Evolutionary conservation across 2,797 vertebrate species (phyloP).

Genomic region (Brotogeris chrysoptera): DNA sequence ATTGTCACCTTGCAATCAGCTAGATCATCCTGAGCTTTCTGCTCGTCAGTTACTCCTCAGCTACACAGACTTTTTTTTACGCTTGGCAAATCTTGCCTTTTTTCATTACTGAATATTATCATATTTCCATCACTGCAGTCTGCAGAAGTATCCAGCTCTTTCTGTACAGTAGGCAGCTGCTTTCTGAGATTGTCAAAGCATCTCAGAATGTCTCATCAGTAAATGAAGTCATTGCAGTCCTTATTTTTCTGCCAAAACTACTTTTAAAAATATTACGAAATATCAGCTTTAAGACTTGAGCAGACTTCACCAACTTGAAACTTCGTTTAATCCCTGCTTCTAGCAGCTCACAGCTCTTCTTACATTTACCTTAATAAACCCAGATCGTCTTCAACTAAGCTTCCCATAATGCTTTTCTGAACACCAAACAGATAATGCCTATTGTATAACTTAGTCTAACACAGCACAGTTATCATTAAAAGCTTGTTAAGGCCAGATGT

Average conservation of each 20-base stretch:
- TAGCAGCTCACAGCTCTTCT: not conserved
- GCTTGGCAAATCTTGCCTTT: not conserved
- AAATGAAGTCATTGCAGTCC: not conserved
- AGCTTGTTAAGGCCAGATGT: not conserved
- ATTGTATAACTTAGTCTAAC: not conserved
- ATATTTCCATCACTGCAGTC: not conserved
- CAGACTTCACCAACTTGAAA: not conserved
- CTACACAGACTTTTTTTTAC: not conserved
- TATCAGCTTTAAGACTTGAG: not conserved
- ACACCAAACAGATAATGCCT: not conserved
- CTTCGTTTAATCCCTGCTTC: not conserved
- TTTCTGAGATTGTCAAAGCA: not conserved
- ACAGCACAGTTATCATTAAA: not conserved
- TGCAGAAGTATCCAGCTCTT: not conserved
- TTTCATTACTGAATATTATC: not conserved
- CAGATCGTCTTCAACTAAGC: not conserved
- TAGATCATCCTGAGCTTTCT: not conserved
- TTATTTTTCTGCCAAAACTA: not conserved
- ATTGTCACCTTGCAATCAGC: not conserved
- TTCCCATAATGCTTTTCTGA: not conserved
- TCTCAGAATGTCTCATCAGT: not conserved
- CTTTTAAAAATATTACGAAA: not conserved
- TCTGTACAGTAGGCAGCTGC: not conserved
- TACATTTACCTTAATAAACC: not conserved
- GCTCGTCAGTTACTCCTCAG: not conserved